These are phyloP conservation scores for Phyllotreta cruciferae DNA, from an alignment of 2,888 invertebrate species.

Conservation along the genomic window DNA sequence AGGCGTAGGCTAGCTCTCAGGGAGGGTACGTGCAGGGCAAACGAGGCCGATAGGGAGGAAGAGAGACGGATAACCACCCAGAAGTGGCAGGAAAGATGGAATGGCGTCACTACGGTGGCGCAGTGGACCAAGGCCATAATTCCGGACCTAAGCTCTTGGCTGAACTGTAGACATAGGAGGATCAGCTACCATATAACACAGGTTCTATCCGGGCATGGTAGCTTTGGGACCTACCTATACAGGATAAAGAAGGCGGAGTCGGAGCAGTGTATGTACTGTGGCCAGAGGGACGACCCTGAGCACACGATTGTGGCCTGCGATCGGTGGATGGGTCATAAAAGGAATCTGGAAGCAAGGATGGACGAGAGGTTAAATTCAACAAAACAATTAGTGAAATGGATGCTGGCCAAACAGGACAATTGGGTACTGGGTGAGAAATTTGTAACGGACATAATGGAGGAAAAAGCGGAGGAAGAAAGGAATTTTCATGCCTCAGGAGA, in stretches of 20 bases:
- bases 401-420: neutral
- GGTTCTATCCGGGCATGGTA: neutral
- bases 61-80: neutral
- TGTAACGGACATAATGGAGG: neutral
- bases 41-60: neutral
- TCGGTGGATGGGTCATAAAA: too few relatives aligned
- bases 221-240: neutral
- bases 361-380: neutral
- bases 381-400: neutral
- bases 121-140: neutral
- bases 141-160: neutral
- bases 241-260: neutral
- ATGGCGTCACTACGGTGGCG: too few relatives aligned
- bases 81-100: neutral
- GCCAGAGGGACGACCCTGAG: neutral
- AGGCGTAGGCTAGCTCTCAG: neutral
- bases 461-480: conserved; percentile 1
- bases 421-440: neutral
- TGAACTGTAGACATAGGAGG: neutral
- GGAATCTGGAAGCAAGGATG: neutral
- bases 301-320: neutral
- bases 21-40: too few relatives aligned
- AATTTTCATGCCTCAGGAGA: too few relatives aligned
- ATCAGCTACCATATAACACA: neutral
- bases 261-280: neutral